These are phyloP conservation scores for Gephyroberyx darwinii DNA, from an alignment of 2,797 vertebrate genomes.

Conservation along the genomic window DNA sequence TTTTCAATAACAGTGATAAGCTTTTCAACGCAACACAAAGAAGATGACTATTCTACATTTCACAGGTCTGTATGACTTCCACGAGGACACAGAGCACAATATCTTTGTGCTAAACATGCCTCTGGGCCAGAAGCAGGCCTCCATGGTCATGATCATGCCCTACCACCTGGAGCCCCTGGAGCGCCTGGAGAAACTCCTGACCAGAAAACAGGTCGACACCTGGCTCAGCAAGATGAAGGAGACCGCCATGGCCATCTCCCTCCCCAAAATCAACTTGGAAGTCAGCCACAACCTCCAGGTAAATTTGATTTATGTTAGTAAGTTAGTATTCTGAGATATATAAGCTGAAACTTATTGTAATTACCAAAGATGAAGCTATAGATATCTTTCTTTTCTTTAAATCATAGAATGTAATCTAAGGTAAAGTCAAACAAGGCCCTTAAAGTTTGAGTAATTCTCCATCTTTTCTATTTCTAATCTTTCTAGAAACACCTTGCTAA, in stretches of 20 bases:
- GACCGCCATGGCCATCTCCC: conserved; percentile 90
- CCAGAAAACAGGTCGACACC: conserved; percentile 88
- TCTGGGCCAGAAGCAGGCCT: conserved; percentile 93
- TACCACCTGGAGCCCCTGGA: conserved; percentile 91
- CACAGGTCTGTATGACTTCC: conserved; percentile 92
- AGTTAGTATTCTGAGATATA: too few relatives aligned
- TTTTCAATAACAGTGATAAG: background rate
- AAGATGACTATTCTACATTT: background rate
- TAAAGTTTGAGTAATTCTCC: background rate
- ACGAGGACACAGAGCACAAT: conserved; percentile 86
- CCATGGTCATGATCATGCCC: conserved; percentile 94
- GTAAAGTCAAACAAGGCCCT: background rate
- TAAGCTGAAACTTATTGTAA: too few relatives aligned
- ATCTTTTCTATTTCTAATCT: conserved; percentile 15
- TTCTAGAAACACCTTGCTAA: conserved; percentile 91
- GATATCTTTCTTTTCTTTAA: too few relatives aligned
- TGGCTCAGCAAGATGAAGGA: conserved; percentile 92
- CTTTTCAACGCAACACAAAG: background rate
- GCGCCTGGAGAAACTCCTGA: conserved; percentile 93
- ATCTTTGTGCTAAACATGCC: conserved; percentile 91
- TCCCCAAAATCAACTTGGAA: conserved; percentile 88
- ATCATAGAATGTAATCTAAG: background rate
- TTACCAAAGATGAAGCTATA: too few relatives aligned
- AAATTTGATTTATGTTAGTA: conserved; percentile 10
- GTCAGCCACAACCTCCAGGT: conserved; percentile 87